Conservation (phyloP, 92 coral and sea anemone species). For the Metridium senile region DNA sequence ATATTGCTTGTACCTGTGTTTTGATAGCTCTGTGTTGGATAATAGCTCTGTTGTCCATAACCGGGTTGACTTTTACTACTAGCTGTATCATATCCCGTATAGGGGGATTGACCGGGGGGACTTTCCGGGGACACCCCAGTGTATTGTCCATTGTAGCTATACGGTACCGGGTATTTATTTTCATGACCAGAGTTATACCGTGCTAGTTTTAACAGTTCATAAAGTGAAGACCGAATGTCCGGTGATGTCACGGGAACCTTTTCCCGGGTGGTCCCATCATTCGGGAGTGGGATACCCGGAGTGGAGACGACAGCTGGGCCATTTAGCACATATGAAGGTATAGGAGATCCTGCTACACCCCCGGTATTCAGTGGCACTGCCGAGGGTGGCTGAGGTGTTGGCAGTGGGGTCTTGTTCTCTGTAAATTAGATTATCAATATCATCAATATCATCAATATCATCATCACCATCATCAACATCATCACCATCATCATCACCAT, state of each 20-base stretch:
- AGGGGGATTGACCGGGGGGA: neutral
- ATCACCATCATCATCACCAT: too few species aligned
- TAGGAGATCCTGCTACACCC: slow-evolving; percentile 1
- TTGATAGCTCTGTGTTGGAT: neutral
- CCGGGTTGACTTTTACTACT: neutral
- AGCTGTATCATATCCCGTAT: neutral
- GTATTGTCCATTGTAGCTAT: neutral
- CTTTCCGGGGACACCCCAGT: too few species aligned
- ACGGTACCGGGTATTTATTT: neutral
- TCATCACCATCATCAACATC: too few species aligned
- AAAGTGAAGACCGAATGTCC: neutral
- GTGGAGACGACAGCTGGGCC: slow-evolving; percentile 49
- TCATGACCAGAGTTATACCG: neutral
- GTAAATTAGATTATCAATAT: too few species aligned
- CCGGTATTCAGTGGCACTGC: too few species aligned
- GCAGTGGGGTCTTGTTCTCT: too few species aligned
- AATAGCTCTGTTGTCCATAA: slow-evolving; percentile 9
- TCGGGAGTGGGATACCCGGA: slow-evolving; percentile 57
- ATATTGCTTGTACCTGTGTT: slow-evolving; percentile 1
- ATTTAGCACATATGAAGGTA: slow-evolving; percentile 25
- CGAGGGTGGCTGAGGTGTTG: too few species aligned
- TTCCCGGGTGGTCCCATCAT: slow-evolving; percentile 9
- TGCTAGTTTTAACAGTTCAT: neutral
- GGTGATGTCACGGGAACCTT: slow-evolving; percentile 1
- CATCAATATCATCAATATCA: too few species aligned